These are phyloP conservation scores for Bujurquina vittata DNA, from an alignment of 2,113 vertebrate species.

Conservation along the genomic window DNA sequence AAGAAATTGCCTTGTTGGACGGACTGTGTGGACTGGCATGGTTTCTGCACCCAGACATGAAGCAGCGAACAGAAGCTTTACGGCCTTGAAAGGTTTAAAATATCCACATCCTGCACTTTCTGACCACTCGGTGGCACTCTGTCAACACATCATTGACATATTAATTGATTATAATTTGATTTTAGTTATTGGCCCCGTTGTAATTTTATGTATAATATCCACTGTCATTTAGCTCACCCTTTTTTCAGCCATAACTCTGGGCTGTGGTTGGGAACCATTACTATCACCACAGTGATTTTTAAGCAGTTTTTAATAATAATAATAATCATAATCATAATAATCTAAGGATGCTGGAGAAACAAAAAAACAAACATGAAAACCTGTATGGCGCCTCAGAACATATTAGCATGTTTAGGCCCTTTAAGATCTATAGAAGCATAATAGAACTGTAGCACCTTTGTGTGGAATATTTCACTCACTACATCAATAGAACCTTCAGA, in stretches of 20 bases:
- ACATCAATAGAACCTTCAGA: too few relatives aligned
- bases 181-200: neutral
- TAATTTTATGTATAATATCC: neutral
- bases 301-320: neutral
- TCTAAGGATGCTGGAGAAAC: too few relatives aligned
- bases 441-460: too few relatives aligned
- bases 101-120: neutral
- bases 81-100: neutral
- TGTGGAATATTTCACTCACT: too few relatives aligned
- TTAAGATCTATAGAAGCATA: neutral
- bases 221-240: neutral
- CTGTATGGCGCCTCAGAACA: neutral
- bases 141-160: neutral
- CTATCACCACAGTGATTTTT: too few relatives aligned
- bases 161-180: neutral
- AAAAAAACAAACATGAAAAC: neutral
- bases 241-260: neutral
- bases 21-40: neutral
- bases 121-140: neutral
- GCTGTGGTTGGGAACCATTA: neutral
- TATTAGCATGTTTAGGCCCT: neutral
- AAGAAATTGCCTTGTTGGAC: slow-evolving; percentile 14
- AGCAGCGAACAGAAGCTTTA: neutral
- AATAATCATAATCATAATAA: too few relatives aligned
- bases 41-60: neutral